These are phyloP conservation scores for Tautogolabrus adspersus DNA, from an alignment of 2,113 vertebrate genomes.

Conservation along the genomic window DNA sequence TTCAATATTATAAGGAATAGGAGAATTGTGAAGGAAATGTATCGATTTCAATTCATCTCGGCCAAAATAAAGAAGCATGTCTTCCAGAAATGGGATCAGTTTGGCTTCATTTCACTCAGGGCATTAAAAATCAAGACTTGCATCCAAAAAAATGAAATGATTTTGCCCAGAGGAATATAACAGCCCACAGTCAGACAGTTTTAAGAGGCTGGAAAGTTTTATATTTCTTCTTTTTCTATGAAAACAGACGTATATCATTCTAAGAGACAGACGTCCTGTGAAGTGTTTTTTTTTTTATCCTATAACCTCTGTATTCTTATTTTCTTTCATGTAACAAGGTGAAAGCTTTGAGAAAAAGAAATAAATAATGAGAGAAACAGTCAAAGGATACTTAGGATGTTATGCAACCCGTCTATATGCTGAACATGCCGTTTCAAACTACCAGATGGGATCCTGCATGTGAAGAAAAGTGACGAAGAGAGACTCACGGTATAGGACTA, in stretches of 20 bases:
- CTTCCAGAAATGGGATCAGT: slow-evolving; percentile 58
- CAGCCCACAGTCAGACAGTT: slow-evolving; percentile 62
- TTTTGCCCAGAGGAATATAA: slow-evolving; percentile 55
- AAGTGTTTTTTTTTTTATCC: slow-evolving; percentile 49
- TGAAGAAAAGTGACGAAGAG: slow-evolving; percentile 2
- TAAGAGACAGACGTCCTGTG: slow-evolving; percentile 54
- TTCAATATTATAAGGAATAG: not conserved
- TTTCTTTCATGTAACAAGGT: slow-evolving; percentile 35
- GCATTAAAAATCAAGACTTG: slow-evolving; percentile 48
- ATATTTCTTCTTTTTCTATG: slow-evolving; percentile 57
- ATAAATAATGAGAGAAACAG: slow-evolving; percentile 10
- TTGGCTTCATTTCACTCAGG: slow-evolving; percentile 50
- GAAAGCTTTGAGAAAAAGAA: slow-evolving; percentile 5
- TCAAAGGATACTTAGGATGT: slow-evolving; percentile 2
- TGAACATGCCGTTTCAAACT: slow-evolving; percentile 12
- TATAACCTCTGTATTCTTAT: slow-evolving; percentile 28
- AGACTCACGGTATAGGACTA: not conserved
- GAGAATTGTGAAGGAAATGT: slow-evolving; percentile 39
- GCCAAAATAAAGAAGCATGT: slow-evolving; percentile 54
- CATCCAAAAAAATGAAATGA: slow-evolving; percentile 53
- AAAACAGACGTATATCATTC: slow-evolving; percentile 67
- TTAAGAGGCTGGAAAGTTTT: slow-evolving; percentile 71
- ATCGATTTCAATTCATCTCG: slow-evolving; percentile 46
- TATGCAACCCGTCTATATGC: slow-evolving; percentile 12
- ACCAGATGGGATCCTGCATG: slow-evolving; percentile 32